These are phyloP conservation scores for Alosa alosa DNA, from an alignment of 2,113 vertebrate species.

Conservation along the genomic window DNA sequence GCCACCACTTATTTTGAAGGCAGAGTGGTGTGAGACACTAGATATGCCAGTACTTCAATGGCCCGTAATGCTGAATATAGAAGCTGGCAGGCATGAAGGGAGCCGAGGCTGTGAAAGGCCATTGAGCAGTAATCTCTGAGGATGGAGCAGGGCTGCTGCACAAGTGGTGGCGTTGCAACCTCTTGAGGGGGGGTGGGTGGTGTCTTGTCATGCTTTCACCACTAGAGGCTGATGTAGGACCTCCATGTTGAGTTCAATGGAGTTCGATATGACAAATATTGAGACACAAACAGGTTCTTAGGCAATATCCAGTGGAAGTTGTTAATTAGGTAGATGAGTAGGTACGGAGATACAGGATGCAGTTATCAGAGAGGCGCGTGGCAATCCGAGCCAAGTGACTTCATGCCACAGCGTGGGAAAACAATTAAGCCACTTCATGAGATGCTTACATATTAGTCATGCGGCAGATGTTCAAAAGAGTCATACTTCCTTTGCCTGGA, in stretches of 20 bases:
- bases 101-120: constrained; percentile 47
- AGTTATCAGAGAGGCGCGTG: background rate
- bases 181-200: background rate
- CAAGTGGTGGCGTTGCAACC: constrained; percentile 4
- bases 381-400: background rate
- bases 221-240: constrained; percentile 63
- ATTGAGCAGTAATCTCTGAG: constrained; percentile 25
- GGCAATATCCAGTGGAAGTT: background rate
- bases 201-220: constrained; percentile 52
- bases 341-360: background rate
- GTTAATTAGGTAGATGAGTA: background rate
- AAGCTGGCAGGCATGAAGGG: constrained; percentile 59
- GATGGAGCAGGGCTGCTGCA: background rate
- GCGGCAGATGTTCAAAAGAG: background rate
- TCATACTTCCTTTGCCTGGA: background rate
- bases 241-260: background rate
- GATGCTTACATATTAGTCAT: background rate
- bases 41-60: constrained; percentile 72
- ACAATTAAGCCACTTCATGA: background rate
- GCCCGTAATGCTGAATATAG: constrained; percentile 71
- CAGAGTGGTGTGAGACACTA: constrained; percentile 70
- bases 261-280: background rate
- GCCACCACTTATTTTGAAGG: constrained; percentile 70
- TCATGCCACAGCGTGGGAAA: background rate
- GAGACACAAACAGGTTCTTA: background rate